Conservation (phyloP, 2,113 vertebrate species). For the Dryoscopus gambensis region DNA sequence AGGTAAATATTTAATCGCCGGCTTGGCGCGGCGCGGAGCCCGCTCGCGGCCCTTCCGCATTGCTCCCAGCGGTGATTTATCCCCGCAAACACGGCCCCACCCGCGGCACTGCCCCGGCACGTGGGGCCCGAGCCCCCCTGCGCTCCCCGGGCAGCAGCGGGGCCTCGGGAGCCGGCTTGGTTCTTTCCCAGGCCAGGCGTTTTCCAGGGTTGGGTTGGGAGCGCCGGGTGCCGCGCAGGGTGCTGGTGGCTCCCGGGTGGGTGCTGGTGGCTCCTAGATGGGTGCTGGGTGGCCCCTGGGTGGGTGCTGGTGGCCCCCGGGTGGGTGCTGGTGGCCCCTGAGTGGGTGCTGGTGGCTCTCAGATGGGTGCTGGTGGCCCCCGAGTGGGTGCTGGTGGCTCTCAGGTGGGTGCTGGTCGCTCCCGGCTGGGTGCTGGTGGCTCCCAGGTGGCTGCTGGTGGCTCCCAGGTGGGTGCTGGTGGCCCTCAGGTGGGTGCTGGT, state of each 20-base stretch:
- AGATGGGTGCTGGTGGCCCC: not conserved
- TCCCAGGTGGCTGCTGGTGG: too few relatives aligned
- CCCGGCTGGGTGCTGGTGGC: not conserved
- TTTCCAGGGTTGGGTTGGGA: not conserved
- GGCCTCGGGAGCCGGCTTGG: accelerated
- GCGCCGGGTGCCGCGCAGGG: accelerated
- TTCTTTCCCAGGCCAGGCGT: accelerated
- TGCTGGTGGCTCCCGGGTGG: not conserved
- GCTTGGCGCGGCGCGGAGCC: not conserved
- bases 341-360: not conserved
- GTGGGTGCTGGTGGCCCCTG: not conserved
- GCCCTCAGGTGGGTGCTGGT: not conserved
- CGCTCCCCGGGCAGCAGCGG: accelerated
- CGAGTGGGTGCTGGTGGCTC: not conserved
- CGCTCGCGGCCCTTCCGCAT: not conserved
- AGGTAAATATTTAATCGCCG: constrained; percentile 60
- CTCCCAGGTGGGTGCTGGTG: not conserved
- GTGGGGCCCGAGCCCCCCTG: not conserved
- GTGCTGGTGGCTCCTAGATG: too few relatives aligned
- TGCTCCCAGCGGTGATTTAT: not conserved
- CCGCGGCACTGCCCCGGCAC: not conserved
- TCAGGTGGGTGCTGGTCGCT: not conserved
- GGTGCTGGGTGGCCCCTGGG: not conserved
- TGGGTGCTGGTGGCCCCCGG: not conserved
- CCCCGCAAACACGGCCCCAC: constrained; percentile 4